phyloP scores from a whole-genome alignment of 2,113 vertebrate species.

The Prolemur simus region DNA sequence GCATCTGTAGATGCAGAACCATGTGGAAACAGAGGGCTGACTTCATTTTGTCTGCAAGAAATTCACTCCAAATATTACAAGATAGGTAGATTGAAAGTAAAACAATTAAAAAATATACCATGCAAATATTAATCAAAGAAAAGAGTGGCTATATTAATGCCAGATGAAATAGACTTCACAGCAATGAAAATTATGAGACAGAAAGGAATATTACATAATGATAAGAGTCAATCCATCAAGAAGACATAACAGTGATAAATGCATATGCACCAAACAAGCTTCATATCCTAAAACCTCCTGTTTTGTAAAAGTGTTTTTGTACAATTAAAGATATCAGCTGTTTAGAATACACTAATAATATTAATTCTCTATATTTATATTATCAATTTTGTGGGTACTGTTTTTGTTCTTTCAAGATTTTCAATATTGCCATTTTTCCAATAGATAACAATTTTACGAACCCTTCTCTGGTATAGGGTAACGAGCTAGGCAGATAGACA shows the following conservation, averaged over 20 bases:
- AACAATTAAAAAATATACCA: background rate
- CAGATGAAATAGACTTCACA: background rate
- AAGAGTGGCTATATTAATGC: background rate
- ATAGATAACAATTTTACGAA: background rate
- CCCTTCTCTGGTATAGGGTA: background rate
- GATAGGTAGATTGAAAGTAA: background rate
- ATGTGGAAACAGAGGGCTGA: background rate
- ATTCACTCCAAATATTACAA: conserved; percentile 3
- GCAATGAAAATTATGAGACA: background rate
- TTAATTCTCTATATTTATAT: background rate
- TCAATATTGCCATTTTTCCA: background rate
- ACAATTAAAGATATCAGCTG: background rate
- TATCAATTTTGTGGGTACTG: background rate
- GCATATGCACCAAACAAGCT: background rate
- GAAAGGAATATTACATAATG: background rate
- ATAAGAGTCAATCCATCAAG: background rate
- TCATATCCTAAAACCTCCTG: background rate
- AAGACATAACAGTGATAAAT: background rate
- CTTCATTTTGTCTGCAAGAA: background rate
- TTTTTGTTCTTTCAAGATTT: background rate
- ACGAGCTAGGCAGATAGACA: background rate
- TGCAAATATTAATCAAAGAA: background rate
- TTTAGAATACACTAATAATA: background rate
- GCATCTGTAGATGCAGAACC: background rate
- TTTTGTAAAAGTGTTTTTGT: background rate